Base-by-base conservation (phyloP, 1,140 invertebrate genomes). In the Bombus cullumanus region DNA sequence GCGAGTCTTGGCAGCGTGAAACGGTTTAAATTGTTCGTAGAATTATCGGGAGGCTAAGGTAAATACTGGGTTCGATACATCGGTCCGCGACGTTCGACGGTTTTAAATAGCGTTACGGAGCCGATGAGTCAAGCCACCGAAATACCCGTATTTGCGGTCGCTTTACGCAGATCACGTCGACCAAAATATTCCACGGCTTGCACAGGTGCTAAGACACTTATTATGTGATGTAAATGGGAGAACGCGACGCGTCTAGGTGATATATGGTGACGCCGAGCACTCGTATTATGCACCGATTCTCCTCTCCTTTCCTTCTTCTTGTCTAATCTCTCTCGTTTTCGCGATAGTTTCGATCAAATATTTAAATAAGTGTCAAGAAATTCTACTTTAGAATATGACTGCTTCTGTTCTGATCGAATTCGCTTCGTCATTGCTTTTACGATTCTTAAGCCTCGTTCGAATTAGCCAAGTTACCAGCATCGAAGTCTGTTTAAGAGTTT, bases 161-260 rank as follows among this genome's bases (percentile, higher is more conserved):
- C 28, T 71, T 84, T 57, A 41, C 83, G 66, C 76, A n/a, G 41
- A 82, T 83, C 81, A 6, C 41, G 76, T 34, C 76, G 83, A 62
- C 77, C 1, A 37, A 85, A 85, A 85, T 85, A 85, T 85, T 85
- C 83, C 83, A 80, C 68, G 39, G 77, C 41, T 85, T 80, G 76
- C 76, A 80, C 83, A 85, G 83, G 83, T 85, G 83, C 68, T 72
- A 28, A 53, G 31, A 28, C 28, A 41, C n/a, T 85, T 31, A 53
- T 85, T 80, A 85, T 72, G 64, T 39, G 34, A 37, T 69, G 8
- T 25, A 69, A 53, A 53, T 53, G 47, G 47, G 18, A 53, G 47
- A 53, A 53, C 47, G 47, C 47, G 47, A 53, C 47, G 47, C 4
- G 18, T 53, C 47, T 53, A 22, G 47, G 47, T 53, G 47, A 53